Percentiles rank a stretch among this genome's conserved stretches.
phyloP scores from a whole-genome alignment of 2,888 invertebrate species.

The Spicauda simplicius region DNA sequence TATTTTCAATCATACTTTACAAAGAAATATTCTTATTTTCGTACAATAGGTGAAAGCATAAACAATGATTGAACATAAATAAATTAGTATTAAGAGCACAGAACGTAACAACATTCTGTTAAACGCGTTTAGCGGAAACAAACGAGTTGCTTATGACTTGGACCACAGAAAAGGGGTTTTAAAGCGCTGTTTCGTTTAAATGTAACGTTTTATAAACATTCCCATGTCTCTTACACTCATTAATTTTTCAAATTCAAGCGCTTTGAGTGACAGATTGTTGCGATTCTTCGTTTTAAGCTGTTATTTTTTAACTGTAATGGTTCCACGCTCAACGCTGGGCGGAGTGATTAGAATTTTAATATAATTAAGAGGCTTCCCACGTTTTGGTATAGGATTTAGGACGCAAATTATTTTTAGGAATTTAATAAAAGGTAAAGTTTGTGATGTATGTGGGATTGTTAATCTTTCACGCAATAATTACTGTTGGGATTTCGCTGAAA shows the following conservation, averaged over 20 bases:
- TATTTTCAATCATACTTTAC: no score
- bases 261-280: constrained; percentile 7
- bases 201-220: constrained; percentile 8
- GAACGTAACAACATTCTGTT: no score
- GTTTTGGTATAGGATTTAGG: neutral
- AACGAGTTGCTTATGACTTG: neutral
- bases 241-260: constrained; percentile 9
- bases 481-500: no score
- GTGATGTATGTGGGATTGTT: no score
- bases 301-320: constrained; percentile 2
- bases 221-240: constrained; percentile 6
- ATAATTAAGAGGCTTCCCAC: neutral
- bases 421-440: neutral
- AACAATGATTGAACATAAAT: no score
- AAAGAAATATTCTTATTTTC: no score
- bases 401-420: neutral
- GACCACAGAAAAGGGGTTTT: neutral
- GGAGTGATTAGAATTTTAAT: constrained; percentile 3
- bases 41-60: no score
- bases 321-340: neutral
- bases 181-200: constrained; percentile 3
- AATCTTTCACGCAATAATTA: no score
- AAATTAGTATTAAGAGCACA: no score
- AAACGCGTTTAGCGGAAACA: no score
- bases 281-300: neutral